A percentile compares a stretch with the other conserved stretches of the same genome.
Conservation (phyloP, 2,888 invertebrate genomes). For the Neelides folsomi region DNA sequence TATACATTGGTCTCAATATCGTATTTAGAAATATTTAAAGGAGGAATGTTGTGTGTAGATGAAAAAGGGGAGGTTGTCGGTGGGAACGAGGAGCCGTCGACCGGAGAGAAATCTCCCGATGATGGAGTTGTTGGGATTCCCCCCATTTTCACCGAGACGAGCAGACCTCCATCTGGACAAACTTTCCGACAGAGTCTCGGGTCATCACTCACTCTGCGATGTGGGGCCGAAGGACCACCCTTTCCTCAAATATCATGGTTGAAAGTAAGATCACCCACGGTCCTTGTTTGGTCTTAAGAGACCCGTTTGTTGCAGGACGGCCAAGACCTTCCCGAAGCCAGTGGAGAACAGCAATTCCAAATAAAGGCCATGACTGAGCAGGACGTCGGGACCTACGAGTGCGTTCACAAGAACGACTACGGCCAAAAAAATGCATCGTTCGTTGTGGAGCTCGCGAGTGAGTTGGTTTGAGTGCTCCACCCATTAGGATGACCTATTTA, state of each 20-base stretch:
- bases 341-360: conserved; percentile 15
- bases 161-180: conserved; percentile 9
- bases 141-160: conserved; percentile 13
- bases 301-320: conserved; percentile 5
- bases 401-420: conserved; percentile 13
- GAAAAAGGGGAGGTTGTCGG: conserved; percentile 14
- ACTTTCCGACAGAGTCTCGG: conserved; percentile 13
- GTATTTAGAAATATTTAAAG: too few species aligned
- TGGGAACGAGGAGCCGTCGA: conserved; percentile 11
- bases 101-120: neutral
- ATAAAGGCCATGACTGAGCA: conserved; percentile 12
- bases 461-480: conserved; percentile 1
- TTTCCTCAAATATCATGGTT: conserved; percentile 59
- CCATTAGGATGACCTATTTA: neutral
- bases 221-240: conserved; percentile 55
- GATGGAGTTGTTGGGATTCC: conserved; percentile 8
- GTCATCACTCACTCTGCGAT: conserved; percentile 39
- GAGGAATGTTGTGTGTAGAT: conserved; percentile 6
- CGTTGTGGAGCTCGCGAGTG: conserved; percentile 17
- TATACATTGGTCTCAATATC: too few species aligned
- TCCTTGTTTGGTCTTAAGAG: too few species aligned
- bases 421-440: conserved; percentile 21
- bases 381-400: conserved; percentile 19
- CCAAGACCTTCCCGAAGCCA: conserved; percentile 13
- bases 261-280: conserved; percentile 35